Percentiles rank a stretch among this genome's conserved stretches.
These are phyloP conservation scores for Bedellia somnulentella DNA, from an alignment of 2,888 invertebrate genomes.

Conservation along the genomic window DNA sequence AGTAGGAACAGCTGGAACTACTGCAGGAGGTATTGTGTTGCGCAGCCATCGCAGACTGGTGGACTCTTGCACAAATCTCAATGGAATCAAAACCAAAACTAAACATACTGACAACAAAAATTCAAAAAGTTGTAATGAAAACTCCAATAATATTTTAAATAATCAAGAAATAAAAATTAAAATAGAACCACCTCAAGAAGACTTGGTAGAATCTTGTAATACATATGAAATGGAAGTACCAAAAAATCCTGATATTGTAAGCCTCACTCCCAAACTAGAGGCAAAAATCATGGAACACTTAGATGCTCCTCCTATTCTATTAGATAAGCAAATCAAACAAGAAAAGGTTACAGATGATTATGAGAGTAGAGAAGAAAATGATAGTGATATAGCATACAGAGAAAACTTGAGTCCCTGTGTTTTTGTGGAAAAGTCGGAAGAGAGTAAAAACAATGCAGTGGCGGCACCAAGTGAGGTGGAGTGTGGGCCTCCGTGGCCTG, in stretches of 20 bases:
- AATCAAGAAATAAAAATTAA: slow-evolving; percentile 13
- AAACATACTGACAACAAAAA: slow-evolving; percentile 22
- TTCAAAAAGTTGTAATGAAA: slow-evolving; percentile 17
- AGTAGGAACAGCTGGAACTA: slow-evolving; percentile 28
- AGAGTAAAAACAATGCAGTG: no score
- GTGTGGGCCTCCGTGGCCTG: slow-evolving; percentile 40
- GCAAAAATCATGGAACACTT: slow-evolving; percentile 30
- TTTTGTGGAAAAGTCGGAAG: no score
- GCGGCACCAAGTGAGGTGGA: slow-evolving; percentile 17
- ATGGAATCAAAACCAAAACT: slow-evolving; percentile 29
- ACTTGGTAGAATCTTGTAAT: slow-evolving; percentile 19
- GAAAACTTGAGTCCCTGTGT: no score
- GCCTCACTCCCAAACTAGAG: no score
- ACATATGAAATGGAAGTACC: no score
- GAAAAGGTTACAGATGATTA: no score
- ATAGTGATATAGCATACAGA: no score
- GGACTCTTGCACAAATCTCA: slow-evolving; percentile 23
- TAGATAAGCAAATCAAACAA: no score
- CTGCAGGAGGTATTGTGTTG: slow-evolving; percentile 55
- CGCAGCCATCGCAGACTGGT: slow-evolving; percentile 64
- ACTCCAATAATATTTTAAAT: neutral
- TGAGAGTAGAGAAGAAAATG: no score
- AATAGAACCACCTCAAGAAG: slow-evolving; percentile 22
- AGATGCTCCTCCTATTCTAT: no score
- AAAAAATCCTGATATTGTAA: no score